Conservation (phyloP, 1,140 invertebrate genomes). For the Pseudomyrmex pallidus region DNA sequence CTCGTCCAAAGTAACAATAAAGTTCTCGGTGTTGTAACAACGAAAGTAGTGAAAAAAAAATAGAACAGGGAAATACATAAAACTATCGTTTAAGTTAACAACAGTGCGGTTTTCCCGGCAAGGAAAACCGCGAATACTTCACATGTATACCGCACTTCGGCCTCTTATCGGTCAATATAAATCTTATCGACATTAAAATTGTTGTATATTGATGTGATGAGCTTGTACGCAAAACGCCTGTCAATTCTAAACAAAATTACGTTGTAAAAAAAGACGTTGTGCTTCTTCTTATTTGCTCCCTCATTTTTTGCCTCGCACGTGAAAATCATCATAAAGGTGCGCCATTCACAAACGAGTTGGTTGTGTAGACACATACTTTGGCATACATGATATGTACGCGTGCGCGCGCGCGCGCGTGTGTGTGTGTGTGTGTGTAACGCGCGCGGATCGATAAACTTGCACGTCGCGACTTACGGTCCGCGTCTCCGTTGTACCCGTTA, state of each 20-base stretch:
- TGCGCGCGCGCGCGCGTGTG: neutral
- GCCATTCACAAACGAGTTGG: constrained; percentile 25
- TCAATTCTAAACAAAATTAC: constrained; percentile 17
- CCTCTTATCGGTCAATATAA: constrained; percentile 8
- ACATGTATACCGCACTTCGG: constrained; percentile 16
- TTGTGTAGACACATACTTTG: neutral
- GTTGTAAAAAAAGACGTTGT: neutral
- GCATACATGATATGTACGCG: neutral
- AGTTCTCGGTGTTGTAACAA: neutral
- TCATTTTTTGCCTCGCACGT: no score
- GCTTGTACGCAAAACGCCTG: constrained; percentile 25
- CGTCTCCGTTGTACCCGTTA: constrained; percentile 27
- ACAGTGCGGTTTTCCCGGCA: constrained; percentile 7
- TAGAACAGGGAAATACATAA: constrained; percentile 1
- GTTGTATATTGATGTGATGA: constrained; percentile 7
- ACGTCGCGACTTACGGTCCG: constrained; percentile 49
- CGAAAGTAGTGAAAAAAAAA: constrained; percentile 12
- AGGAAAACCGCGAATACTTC: neutral
- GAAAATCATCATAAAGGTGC: constrained; percentile 57
- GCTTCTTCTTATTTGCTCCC: neutral
- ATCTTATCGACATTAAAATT: constrained; percentile 57
- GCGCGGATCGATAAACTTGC: constrained; percentile 54
- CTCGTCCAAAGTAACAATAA: constrained; percentile 1
- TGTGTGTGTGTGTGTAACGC: constrained; percentile 10
- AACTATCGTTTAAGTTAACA: constrained; percentile 44